Conservation (phyloP, 2,113 vertebrate genomes). For the Platanista minor region DNA sequence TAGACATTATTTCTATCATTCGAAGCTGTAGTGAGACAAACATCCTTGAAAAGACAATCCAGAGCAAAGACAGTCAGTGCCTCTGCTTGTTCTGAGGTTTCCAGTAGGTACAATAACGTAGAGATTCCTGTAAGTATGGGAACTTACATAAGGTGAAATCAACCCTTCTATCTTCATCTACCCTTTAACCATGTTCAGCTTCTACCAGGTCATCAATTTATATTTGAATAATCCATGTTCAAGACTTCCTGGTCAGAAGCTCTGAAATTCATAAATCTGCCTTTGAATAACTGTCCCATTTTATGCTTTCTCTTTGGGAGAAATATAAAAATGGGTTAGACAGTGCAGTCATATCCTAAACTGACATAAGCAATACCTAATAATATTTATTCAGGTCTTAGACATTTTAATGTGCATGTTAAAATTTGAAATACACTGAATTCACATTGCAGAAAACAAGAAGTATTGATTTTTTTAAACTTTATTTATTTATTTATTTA, state of each 20-base stretch:
- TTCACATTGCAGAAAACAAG: constrained; percentile 10
- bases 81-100: neutral
- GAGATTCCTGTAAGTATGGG: neutral
- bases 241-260: neutral
- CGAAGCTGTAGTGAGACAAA: neutral
- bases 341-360: constrained; percentile 23
- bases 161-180: neutral
- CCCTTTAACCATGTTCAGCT: neutral
- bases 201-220: constrained; percentile 16
- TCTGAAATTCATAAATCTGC: constrained; percentile 35
- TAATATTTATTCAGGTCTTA: constrained; percentile 26
- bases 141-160: neutral
- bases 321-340: constrained; percentile 47
- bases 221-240: constrained; percentile 3
- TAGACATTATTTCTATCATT: neutral
- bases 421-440: constrained; percentile 39
- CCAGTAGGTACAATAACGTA: neutral
- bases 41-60: neutral
- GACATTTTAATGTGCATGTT: neutral
- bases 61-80: neutral
- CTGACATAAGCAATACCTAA: neutral
- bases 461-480: neutral
- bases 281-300: constrained; percentile 48
- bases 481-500: too few relatives aligned
- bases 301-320: constrained; percentile 47